Conservation (phyloP, 2,113 vertebrate species). For the Epinephelus cyanopodus region DNA sequence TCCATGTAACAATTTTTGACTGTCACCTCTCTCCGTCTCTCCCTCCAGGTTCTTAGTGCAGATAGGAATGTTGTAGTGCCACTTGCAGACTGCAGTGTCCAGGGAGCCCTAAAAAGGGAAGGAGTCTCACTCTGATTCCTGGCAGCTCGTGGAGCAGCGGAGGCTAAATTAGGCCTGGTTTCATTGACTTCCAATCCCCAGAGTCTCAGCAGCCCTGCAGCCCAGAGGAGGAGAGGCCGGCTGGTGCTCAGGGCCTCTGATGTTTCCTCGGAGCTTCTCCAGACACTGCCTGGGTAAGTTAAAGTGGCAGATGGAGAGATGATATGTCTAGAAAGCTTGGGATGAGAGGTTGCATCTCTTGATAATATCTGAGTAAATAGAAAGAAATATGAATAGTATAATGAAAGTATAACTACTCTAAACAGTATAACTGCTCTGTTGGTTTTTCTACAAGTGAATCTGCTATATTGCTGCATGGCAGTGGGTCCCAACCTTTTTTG, state of each 20-base stretch:
- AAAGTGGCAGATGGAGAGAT: constrained; percentile 38
- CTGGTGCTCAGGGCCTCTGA: constrained; percentile 46
- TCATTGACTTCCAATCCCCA: constrained; percentile 77
- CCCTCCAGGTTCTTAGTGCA: constrained; percentile 41
- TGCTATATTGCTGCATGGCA: too few relatives aligned
- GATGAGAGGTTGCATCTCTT: constrained; percentile 10
- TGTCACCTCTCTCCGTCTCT: constrained; percentile 24
- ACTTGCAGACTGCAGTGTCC: constrained; percentile 74
- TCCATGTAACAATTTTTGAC: constrained; percentile 16
- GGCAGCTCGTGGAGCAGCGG: constrained; percentile 69
- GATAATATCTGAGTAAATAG: neutral
- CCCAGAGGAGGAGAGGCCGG: constrained; percentile 49
- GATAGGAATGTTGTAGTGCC: constrained; percentile 73
- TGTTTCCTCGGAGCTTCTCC: constrained; percentile 49
- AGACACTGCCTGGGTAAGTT: constrained; percentile 52
- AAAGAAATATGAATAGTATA: constrained; percentile 2
- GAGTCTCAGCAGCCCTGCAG: constrained; percentile 55
- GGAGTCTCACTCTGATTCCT: constrained; percentile 80
- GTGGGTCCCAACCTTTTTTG: too few relatives aligned
- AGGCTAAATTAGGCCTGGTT: constrained; percentile 82
- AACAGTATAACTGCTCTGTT: neutral
- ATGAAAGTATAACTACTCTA: neutral
- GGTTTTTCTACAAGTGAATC: neutral
- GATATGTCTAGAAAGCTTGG: constrained; percentile 10
- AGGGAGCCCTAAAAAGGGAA: constrained; percentile 85